Conservation (phyloP, 2,113 vertebrate genomes). For the Menidia beryllina region DNA sequence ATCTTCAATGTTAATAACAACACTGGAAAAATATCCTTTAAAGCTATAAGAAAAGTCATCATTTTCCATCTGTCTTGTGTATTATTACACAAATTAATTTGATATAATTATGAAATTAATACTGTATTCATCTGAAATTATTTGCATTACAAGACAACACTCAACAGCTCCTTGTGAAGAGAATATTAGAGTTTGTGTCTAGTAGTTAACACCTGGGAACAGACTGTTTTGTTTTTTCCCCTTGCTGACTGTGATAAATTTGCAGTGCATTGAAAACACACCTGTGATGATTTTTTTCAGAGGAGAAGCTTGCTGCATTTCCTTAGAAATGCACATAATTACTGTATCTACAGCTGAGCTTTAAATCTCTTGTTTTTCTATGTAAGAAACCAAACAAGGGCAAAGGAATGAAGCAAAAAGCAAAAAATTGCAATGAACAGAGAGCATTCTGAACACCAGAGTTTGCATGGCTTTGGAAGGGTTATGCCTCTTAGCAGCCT, state of each 20-base stretch:
- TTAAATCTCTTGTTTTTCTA: constrained; percentile 42
- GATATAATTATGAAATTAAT: constrained; percentile 5
- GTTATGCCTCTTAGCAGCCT: constrained; percentile 51
- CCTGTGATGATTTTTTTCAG: not conserved
- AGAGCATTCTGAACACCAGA: constrained; percentile 38
- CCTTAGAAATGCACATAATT: constrained; percentile 55
- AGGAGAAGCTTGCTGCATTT: not conserved
- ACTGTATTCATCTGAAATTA: not conserved
- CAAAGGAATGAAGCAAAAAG: constrained; percentile 42
- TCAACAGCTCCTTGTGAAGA: not conserved
- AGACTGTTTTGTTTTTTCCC: constrained; percentile 13
- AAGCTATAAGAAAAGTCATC: not conserved
- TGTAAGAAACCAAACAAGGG: constrained; percentile 31
- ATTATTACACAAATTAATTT: not conserved
- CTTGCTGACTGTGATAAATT: constrained; percentile 9
- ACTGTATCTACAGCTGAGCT: constrained; percentile 51
- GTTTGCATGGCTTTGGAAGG: constrained; percentile 42
- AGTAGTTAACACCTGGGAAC: not conserved
- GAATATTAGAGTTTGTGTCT: not conserved
- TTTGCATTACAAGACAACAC: constrained; percentile 8
- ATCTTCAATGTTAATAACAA: too few relatives aligned
- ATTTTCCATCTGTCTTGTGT: not conserved
- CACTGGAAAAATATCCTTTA: not conserved
- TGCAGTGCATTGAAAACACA: not conserved
- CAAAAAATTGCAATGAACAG: constrained; percentile 48